Conservation (phyloP, 2,888 invertebrate genomes). For the Ormyrus thymus region DNA sequence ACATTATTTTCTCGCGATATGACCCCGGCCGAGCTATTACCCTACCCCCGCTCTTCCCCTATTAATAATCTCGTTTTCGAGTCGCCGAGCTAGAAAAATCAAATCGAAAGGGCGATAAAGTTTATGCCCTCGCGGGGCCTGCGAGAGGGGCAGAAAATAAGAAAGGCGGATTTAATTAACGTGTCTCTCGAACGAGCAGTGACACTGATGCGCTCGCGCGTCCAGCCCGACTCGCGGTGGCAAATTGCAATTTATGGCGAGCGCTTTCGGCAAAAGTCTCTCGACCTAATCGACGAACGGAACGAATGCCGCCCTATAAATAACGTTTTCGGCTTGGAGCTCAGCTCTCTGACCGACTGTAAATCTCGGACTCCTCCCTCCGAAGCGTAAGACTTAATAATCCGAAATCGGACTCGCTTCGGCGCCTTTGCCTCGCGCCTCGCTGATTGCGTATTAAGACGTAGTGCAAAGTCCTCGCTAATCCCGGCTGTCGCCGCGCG, state of each 20-base stretch:
- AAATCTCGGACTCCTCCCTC: constrained; percentile 54
- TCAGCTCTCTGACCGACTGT: constrained; percentile 51
- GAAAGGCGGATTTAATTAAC: constrained; percentile 56
- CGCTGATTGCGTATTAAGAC: no score
- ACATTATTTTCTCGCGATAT: constrained; percentile 72
- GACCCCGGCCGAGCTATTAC: constrained; percentile 41
- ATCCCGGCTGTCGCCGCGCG: constrained; percentile 6
- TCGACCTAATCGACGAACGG: constrained; percentile 65
- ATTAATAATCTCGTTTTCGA: constrained; percentile 41
- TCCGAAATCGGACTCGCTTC: constrained; percentile 42
- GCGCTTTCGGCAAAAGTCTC: constrained; percentile 23
- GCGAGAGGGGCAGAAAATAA: not conserved
- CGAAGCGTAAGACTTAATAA: constrained; percentile 51
- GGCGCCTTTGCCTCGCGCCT: constrained; percentile 21
- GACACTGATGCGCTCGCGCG: constrained; percentile 54
- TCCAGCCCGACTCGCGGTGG: constrained; percentile 44
- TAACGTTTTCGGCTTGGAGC: constrained; percentile 61
- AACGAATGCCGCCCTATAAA: constrained; percentile 66
- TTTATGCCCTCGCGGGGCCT: no score
- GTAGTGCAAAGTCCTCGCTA: not conserved
- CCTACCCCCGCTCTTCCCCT: not conserved
- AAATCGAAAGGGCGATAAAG: not conserved
- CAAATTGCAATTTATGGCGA: constrained; percentile 58
- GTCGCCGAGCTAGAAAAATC: not conserved
- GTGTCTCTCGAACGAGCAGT: constrained; percentile 55